phyloP scores from a whole-genome alignment of 2,797 vertebrate genomes.

The Chanos chanos region DNA sequence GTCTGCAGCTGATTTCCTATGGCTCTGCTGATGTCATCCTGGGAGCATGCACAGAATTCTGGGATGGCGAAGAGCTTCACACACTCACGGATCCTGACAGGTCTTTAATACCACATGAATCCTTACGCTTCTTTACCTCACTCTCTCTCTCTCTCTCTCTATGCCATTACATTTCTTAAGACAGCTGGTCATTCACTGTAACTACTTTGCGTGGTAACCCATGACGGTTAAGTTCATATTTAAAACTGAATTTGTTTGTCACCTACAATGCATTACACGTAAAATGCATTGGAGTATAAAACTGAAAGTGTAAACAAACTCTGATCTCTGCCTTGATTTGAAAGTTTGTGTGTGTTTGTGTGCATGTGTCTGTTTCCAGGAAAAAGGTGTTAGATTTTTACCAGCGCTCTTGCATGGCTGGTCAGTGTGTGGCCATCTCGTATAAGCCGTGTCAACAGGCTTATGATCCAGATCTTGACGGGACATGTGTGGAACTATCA shows the following conservation, averaged over 20 bases:
- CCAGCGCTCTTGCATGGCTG: conserved; percentile 40
- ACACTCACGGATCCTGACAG: conserved; percentile 35
- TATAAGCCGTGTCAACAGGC: conserved; percentile 38
- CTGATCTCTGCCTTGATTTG: not conserved
- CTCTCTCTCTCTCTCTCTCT: no score
- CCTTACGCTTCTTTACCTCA: no score
- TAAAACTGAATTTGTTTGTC: no score
- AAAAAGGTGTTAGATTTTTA: conserved; percentile 44
- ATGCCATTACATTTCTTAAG: no score
- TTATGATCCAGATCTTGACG: conserved; percentile 26
- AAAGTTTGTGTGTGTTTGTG: not conserved
- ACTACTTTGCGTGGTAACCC: not conserved
- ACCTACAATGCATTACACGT: no score
- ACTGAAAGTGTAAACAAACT: not conserved
- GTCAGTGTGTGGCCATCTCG: conserved; percentile 34
- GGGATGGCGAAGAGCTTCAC: conserved; percentile 40
- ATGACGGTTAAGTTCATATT: no score
- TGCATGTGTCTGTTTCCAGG: conserved; percentile 4
- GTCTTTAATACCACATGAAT: no score
- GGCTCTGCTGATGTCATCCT: conserved; percentile 43
- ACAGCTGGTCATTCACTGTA: not conserved
- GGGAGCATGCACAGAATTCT: conserved; percentile 37
- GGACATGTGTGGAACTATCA: conserved; percentile 29
- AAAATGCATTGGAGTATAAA: no score
- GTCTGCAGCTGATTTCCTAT: conserved; percentile 37